These are phyloP conservation scores for Polypedilum pembai DNA, from an alignment of 1,140 invertebrate species.

Conservation along the genomic window DNA sequence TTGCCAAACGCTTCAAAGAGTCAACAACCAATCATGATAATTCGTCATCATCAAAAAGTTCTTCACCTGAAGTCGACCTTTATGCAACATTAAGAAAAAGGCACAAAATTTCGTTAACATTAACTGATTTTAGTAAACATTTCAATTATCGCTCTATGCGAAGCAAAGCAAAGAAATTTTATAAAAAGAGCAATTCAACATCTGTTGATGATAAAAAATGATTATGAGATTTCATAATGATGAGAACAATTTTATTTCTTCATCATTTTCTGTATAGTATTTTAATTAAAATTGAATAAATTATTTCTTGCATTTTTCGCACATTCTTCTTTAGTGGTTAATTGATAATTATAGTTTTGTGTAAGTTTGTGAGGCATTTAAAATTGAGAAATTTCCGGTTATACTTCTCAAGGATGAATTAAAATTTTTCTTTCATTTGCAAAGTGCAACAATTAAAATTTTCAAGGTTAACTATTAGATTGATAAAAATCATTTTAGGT, in stretches of 20 bases:
- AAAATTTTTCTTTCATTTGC: no score
- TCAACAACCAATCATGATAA: neutral
- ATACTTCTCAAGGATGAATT: no score
- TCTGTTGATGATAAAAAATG: neutral
- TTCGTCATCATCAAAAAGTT: neutral
- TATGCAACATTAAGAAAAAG: neutral
- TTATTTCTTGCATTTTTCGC: neutral
- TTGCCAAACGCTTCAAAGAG: neutral
- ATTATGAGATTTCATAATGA: no score
- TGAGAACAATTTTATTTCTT: neutral
- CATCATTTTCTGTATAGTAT: neutral
- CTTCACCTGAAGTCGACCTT: neutral
- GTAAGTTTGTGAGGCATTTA: no score
- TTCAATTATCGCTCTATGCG: slow-evolving; percentile 22
- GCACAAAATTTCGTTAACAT: neutral
- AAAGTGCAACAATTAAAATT: no score
- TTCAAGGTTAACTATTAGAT: no score
- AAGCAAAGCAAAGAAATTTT: slow-evolving; percentile 1
- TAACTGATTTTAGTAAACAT: neutral
- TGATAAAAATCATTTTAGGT: no score
- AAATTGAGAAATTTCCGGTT: no score
- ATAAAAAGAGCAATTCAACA: neutral
- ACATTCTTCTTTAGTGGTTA: neutral
- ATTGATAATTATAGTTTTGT: neutral
- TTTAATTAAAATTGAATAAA: neutral